Base-by-base conservation (phyloP, 1,140 invertebrate genomes). In the Penaeus chinensis region DNA sequence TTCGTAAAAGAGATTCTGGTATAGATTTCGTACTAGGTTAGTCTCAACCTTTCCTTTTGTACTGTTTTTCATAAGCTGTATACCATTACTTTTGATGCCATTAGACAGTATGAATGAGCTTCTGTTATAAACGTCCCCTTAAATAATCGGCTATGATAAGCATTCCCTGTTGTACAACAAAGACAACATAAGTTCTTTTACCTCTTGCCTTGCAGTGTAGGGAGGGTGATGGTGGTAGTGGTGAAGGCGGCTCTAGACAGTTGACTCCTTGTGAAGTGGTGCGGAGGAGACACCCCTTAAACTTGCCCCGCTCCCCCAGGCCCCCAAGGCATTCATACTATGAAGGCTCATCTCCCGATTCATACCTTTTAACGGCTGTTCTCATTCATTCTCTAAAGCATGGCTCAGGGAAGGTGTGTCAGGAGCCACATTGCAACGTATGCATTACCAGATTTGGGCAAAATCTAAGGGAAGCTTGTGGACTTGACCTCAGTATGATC, bases 381-480 rank as follows among this genome's bases (percentile, higher is more conserved):
- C 82, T 90, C 11, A 90, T 90, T 24, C 90, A 90, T 81, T 89
- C 90, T 42, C 62, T 90, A 24, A 90, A 90, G 54, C 85, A 90
- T 74, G 85, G 88, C 16, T 79, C 84, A 24, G 85, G 88, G n/a
- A 54, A 76, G 76, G 32, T 66, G 16, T 90, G 90, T 42, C 62
- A 13, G 19, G 89, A 89, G 61, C 69, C 84, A 54, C 69, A 86
- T 32, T 89, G 89, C 71, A 80, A 83, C 24, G 27, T 89, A n/a
- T 84, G 81, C 74, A 66, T 20, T 13, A 47, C 61, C 13, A 82
- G 32, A 37, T 62, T 82, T 62, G 62, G 63, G 24, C 69, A 74
- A 66, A 60, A 54, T 47, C 20, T 60, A 11, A 32, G 11, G 20
- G 78, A 54, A 60, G 32, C 24, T 19, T 61, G 54, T 62, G 69